phyloP scores from a whole-genome alignment of 2,797 vertebrate genomes.

The Amphiprion clarkii region DNA sequence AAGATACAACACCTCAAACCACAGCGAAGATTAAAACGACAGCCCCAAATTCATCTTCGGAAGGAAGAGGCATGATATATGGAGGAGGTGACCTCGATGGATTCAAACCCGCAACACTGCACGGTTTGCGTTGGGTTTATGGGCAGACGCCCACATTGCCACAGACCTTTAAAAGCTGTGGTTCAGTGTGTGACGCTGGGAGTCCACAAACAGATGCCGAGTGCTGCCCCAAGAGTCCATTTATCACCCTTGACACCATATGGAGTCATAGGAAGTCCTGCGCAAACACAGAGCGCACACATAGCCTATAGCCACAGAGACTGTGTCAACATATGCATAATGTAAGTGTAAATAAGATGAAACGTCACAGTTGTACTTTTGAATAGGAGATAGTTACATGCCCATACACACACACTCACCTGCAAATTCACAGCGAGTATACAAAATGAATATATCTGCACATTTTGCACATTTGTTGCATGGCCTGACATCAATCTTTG shows the following conservation, averaged over 20 bases:
- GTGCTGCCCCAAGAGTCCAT: slow-evolving; percentile 55
- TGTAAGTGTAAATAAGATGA: slow-evolving; percentile 25
- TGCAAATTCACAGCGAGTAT: background rate
- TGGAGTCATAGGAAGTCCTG: slow-evolving; percentile 53
- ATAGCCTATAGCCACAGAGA: slow-evolving; percentile 27
- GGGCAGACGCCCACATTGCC: slow-evolving; percentile 27
- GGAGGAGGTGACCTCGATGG: no score
- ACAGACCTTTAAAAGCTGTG: slow-evolving; percentile 30
- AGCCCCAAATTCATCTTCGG: no score
- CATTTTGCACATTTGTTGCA: slow-evolving; percentile 21
- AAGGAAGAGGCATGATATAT: no score
- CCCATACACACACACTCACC: background rate
- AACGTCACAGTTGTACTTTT: background rate
- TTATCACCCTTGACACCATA: slow-evolving; percentile 63
- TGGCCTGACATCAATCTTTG: slow-evolving; percentile 29
- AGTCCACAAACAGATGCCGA: slow-evolving; percentile 58
- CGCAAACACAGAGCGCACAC: slow-evolving; percentile 51
- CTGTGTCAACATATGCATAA: slow-evolving; percentile 10
- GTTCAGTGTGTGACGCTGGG: slow-evolving; percentile 14
- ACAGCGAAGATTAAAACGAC: background rate
- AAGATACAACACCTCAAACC: background rate
- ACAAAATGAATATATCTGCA: slow-evolving; percentile 5
- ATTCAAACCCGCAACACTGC: background rate
- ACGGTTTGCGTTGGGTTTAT: background rate
- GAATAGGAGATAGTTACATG: background rate